Conservation (phyloP, 2,113 vertebrate genomes). For the Galeopterus variegatus region DNA sequence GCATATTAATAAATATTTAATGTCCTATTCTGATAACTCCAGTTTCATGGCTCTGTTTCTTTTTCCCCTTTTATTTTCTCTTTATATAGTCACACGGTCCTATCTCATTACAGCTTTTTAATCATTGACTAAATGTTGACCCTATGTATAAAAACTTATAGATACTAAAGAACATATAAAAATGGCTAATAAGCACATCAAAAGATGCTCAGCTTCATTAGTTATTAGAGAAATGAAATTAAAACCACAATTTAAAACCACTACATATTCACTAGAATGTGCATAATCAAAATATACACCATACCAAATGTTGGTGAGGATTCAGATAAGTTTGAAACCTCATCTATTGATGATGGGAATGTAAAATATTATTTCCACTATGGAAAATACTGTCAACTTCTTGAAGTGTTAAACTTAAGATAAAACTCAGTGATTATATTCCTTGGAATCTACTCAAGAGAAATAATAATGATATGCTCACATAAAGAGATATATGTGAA, state of each 20-base stretch:
- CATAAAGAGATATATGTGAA: neutral
- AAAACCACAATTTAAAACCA: no score
- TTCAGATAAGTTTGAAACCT: neutral
- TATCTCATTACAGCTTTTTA: neutral
- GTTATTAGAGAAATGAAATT: neutral
- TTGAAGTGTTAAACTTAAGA: no score
- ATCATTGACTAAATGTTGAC: neutral
- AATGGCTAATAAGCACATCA: neutral
- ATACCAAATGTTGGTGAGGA: neutral
- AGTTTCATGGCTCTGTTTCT: neutral
- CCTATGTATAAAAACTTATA: neutral
- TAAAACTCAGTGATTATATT: no score
- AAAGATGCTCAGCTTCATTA: neutral
- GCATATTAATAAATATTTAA: neutral
- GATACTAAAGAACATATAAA: neutral
- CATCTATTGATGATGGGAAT: no score
- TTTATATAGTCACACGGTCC: neutral
- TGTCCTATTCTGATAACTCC: neutral
- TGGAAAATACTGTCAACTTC: no score
- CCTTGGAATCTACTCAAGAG: no score
- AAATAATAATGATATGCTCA: neutral
- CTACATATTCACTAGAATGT: neutral
- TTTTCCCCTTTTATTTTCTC: neutral
- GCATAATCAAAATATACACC: neutral
- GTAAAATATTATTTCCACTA: no score